Base-by-base conservation (phyloP, 2,113 vertebrate genomes). In the Mastomys coucha region DNA sequence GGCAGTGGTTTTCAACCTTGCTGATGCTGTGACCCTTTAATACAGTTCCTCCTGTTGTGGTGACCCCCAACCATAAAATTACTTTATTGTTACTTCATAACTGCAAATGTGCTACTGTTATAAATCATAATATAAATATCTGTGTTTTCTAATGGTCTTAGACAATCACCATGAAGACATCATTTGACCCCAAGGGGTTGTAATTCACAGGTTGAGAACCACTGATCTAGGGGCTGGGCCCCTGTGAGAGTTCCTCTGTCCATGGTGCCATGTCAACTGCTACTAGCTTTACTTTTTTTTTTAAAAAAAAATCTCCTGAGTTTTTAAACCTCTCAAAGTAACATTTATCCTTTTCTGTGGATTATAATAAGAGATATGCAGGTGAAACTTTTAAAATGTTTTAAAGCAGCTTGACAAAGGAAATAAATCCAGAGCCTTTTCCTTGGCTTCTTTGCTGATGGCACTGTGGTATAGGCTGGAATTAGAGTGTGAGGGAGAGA, bases 251-350 rank as follows among this genome's bases (percentile, higher is more conserved):
- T 82, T 60, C 19, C 36, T 33, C 26, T 31, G 58, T 19, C 3
- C 39, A 31, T 31, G 14, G 2, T 85, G 14, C 39, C n/a, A 31
- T 45, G 16, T 42, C n/a, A 85, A 42, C 24, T 84, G 81, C 26
- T 31, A 45, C 4, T 42, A 85, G 81, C 17, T 63, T 63, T 16
- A n/a, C 13, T n/a, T n/a, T 19, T 92, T 72, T 33, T 12, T 45
- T 42, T 56, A 76, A 73, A 20, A 78, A 24, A 24, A 82, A 85
- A 76, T 91, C 75, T 75, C 58, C 24, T 26, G 45, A 88, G 3
- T 6, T 89, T 91, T 70, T 56, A 53, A 91, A 82, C 3, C 69
- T 93, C 53, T 93, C 60, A 94, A 73, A 73, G 67, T 73, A 67
- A 89, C 39, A 13, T 39, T 3, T 67, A 22, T 60, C 70, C 5